A percentile compares a stretch with the other conserved stretches of the same genome.
phyloP scores from a whole-genome alignment of 1,140 invertebrate genomes.

The Atopsyche davidsoni region DNA sequence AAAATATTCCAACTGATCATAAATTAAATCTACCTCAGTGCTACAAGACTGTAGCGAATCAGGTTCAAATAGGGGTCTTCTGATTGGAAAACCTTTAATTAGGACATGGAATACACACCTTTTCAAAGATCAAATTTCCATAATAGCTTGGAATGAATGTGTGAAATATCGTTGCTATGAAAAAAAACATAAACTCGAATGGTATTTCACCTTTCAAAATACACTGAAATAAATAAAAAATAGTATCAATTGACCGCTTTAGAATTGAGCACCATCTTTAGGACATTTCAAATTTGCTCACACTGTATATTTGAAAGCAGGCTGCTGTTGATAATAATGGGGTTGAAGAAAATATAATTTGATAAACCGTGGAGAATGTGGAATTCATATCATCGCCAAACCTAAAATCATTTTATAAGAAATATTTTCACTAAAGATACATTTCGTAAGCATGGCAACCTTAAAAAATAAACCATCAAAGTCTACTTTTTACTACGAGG shows the following conservation, averaged over 20 bases:
- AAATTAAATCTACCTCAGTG: no score
- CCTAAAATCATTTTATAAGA: constrained; percentile 9
- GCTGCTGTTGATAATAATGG: constrained; percentile 16
- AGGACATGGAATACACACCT: no score
- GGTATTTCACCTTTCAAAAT: constrained; percentile 17
- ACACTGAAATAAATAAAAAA: constrained; percentile 4
- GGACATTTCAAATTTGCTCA: constrained; percentile 6
- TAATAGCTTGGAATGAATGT: constrained; percentile 22
- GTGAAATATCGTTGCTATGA: constrained; percentile 14
- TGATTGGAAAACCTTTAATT: no score
- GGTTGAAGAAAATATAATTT: constrained; percentile 16
- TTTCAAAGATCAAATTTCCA: constrained; percentile 20
- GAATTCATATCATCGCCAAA: constrained; percentile 10
- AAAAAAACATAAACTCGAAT: constrained; percentile 20
- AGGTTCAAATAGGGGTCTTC: no score
- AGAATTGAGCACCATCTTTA: constrained; percentile 8
- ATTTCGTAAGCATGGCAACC: no score
- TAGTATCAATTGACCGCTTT: background rate
- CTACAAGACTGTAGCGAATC: no score
- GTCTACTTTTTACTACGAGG: no score
- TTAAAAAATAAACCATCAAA: no score
- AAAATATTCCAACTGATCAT: no score
- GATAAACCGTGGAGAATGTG: constrained; percentile 5
- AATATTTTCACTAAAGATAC: no score
- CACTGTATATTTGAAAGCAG: constrained; percentile 18